Evolutionary conservation across 2,797 vertebrate species (phyloP), one percentile per base, ranked within the genome.

Genomic region (Benthosema pterotum): DNA sequence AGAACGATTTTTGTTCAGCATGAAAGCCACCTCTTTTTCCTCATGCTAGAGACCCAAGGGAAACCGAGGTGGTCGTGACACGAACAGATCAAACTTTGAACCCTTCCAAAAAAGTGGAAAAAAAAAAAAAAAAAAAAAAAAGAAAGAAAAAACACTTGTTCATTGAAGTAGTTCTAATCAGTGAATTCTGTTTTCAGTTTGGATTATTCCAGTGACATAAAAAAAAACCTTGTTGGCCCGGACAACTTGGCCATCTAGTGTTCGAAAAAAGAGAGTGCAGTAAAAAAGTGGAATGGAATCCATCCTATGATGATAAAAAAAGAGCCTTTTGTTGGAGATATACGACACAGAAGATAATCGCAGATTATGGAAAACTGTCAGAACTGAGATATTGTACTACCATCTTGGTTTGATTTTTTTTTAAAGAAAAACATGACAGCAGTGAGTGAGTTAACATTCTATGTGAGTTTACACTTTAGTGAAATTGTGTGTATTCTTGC

Each of bases 101-200:
- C 32, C 32, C 32, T 9, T 38, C 8, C 7, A 32, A 32, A 22
- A 22, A 22, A 4, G 2, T 2, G 2, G 19, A 4, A 22, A 22
- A 22, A 22, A 4, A 2, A 4, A 2, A 4, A 4, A 22, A 5
- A 25, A 25, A 38, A 38, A 38, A 38, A 38, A 38, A 2, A 38
- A 38, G 8, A 8, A 32, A 32, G 28, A 32, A 7, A 8, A 38
- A 38, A 9, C 32, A 38, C 32, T 38, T 38, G 32, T 38, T 38
- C 32, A 38, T 38, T 38, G 32, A 38, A 38, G 32, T 38, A 38
- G 48, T 15, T 18, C 48, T 18, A n/a, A 63, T 15, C 14, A 69
- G 56, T 70, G 50, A 70, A 49, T 51, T 68, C 17, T 64, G 53
- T 69, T 59, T 57, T 13, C n/a, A 28, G 4, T 3, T 49, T 71